These are phyloP conservation scores for Tautogolabrus adspersus DNA, from an alignment of 2,113 vertebrate genomes.

Conservation along the genomic window DNA sequence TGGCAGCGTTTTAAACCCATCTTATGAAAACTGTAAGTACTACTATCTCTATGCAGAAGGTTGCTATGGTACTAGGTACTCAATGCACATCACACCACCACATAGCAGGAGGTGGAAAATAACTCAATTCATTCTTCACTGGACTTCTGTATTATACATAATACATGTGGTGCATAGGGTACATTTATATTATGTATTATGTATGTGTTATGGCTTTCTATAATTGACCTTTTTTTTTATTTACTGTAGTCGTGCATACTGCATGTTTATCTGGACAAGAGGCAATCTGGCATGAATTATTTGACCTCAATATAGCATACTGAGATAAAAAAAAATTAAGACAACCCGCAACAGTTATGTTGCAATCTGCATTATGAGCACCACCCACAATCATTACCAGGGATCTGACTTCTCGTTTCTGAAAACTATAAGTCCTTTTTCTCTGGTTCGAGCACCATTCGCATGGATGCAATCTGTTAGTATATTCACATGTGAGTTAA, in stretches of 20 bases:
- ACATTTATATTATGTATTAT: background rate
- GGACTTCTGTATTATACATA: background rate
- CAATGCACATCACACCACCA: background rate
- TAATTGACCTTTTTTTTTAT: constrained; percentile 1
- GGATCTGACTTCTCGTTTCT: constrained; percentile 39
- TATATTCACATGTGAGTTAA: constrained; percentile 55
- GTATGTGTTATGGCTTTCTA: background rate
- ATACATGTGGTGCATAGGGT: background rate
- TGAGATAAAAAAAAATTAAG: background rate
- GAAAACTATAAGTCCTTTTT: constrained; percentile 20
- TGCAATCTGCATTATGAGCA: constrained; percentile 35
- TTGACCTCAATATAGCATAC: constrained; percentile 4
- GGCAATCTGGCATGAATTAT: background rate
- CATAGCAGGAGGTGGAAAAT: constrained; percentile 3
- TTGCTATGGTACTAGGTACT: constrained; percentile 3
- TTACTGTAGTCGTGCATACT: background rate
- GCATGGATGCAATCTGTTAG: constrained; percentile 45
- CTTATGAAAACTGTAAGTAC: constrained; percentile 15
- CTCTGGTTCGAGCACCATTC: constrained; percentile 47
- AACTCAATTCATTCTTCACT: constrained; percentile 3
- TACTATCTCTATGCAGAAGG: background rate
- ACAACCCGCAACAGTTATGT: constrained; percentile 1
- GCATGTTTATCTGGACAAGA: background rate
- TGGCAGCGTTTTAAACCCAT: constrained; percentile 29
- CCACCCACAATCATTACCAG: constrained; percentile 7